phyloP scores from a whole-genome alignment of 2,797 vertebrate genomes.

The Helarctos malayanus region DNA sequence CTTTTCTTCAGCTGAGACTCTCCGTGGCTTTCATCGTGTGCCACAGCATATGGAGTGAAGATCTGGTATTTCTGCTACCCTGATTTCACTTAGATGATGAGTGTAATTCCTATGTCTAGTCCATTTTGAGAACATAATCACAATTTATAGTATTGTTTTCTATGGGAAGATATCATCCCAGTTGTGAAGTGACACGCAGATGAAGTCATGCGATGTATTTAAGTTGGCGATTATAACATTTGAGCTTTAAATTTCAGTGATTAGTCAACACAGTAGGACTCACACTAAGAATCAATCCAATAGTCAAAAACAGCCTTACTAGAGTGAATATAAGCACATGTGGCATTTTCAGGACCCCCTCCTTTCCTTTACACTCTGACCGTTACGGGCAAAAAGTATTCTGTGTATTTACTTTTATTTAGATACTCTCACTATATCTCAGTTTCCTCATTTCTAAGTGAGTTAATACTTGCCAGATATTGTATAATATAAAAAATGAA shows the following conservation, averaged over 20 bases:
- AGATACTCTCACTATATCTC: background rate
- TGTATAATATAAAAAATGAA: conserved; percentile 2
- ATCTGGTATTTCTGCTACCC: background rate
- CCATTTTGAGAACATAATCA: background rate
- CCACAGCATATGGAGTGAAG: background rate
- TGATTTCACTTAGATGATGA: conserved; percentile 30
- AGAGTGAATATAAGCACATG: background rate
- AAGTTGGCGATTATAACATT: background rate
- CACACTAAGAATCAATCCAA: background rate
- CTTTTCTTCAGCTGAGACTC: background rate
- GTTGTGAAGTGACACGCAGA: background rate
- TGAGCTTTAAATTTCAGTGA: background rate
- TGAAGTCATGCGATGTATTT: background rate
- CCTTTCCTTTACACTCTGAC: background rate
- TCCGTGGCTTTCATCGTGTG: background rate
- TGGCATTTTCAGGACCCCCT: background rate
- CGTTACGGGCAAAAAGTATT: background rate
- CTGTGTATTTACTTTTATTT: background rate
- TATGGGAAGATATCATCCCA: background rate
- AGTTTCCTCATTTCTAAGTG: conserved; percentile 7
- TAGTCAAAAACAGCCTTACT: background rate
- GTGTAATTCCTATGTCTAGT: background rate
- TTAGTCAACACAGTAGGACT: background rate
- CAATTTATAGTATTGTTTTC: background rate
- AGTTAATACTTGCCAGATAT: conserved; percentile 42